Evolutionary conservation across 2,113 vertebrate genomes (phyloP), one percentile per base, ranked within the genome.

Genomic region (Anseranas semipalmata): DNA sequence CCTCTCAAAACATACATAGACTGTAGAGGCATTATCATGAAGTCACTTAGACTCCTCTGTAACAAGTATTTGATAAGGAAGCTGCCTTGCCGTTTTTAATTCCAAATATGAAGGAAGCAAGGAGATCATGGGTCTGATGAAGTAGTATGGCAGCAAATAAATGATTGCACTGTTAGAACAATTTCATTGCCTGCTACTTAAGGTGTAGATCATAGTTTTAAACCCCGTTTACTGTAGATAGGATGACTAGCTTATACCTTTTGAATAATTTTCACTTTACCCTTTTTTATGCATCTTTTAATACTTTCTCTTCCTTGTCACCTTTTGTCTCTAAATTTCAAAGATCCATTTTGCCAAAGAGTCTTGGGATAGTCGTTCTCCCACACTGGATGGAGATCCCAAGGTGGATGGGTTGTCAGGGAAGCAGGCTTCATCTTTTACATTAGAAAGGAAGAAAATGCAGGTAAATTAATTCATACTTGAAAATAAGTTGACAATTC

Each of bases 361-460:
- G 18, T 72, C 70, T 90, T 77, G 21, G 72, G 59, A 68, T 78
- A 62, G 30, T 62, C 1, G 0, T 15, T 68, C 60, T 86, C 30
- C 33, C 15, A 60, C 45, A 28, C 27, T 72, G 45, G 67, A 90
- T 76, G 70, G 65, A 60, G 28, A 11, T 68, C 12, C 32, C 9
- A 93, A 50, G 52, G 15, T 79, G 48, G 80, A 94, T 27, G 65
- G 59, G 50, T 22, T 55, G 12, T 39, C 85, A 50, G 93, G 79
- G 35, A 96, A 93, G 59, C 96, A 92, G 53, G 21, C 35, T 87
- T 71, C 52, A 15, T 89, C 79, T 43, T 92, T 87, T 56, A 0
- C 33, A 35, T 28, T 78, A 85, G 97, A 97, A 90, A 97, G 67
- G 94, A 97, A 90, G 81, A 97, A 97, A 94, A 59, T 22, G 6